Base-by-base conservation (phyloP, 2,888 invertebrate species). In the Temnothorax unifasciatus region DNA sequence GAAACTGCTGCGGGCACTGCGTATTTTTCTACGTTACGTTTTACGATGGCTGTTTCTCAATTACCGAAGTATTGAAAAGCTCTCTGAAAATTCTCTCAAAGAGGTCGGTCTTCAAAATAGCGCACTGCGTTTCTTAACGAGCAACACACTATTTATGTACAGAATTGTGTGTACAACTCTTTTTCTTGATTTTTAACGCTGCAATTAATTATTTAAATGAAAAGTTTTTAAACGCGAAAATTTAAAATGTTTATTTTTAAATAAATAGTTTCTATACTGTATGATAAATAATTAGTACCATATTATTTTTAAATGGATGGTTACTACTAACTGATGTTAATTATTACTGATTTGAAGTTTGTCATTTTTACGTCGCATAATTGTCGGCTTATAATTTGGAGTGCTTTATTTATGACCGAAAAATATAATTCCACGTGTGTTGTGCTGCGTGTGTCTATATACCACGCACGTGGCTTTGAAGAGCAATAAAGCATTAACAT, bases 21-120 rank as follows among this genome's bases (percentile, higher is more conserved):
- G 91, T 90, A 92, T 91, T 91, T 91, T 91, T 92, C 88, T 86
- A 87, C 84, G 85, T 88, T 91, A 90, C 84, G 82, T 88, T 92
- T 93, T 92, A 92, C 89, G 85, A 86, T 83, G 86, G 91, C 92
- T 90, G 92, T 92, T 92, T 92, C 90, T 92, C 93, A 92, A 93
- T 93, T 93, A 92, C 88, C 77, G 54, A 38, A 15, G 41, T 29
- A 52, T 13, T 44, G 68, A 59, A 21, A 47, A 50, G 9, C 47
- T 61, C 34, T 59, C 38, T 47, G 21, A 73, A 25, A 61, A 57
- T 41, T 47, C 25, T 38, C 13, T 11, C 25, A 13, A 29, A 61
- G 47, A 73, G 25, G 13, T 71, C 47, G 47, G 13, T 73, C 47
- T 59, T 81, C 18, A 73, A 81, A 61, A 73, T 47, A 59, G 18